These are phyloP conservation scores for Drosophila asahinai DNA, from an alignment of 1,140 invertebrate genomes.

Conservation along the genomic window DNA sequence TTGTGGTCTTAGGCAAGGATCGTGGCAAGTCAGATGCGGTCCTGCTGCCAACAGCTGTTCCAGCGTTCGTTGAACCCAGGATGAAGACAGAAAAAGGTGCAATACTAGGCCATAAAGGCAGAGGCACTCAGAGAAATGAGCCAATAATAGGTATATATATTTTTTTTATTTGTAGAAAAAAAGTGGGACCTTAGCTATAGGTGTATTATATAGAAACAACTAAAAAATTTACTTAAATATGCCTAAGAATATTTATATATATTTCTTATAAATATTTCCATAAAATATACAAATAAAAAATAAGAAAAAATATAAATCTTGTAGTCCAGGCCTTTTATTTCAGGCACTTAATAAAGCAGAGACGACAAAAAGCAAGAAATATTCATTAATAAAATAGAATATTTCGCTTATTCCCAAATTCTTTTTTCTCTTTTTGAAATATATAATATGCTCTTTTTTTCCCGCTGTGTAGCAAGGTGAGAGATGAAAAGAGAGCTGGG, in stretches of 20 bases:
- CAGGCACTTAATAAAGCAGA: neutral
- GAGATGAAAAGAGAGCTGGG: conserved; percentile 6
- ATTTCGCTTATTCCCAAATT: neutral
- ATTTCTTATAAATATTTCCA: neutral
- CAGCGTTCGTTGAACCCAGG: conserved; percentile 43
- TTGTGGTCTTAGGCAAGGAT: conserved; percentile 22
- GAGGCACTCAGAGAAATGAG: conserved; percentile 5
- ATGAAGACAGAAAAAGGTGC: conserved; percentile 6
- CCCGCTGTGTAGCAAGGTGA: neutral
- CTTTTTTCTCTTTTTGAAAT: neutral
- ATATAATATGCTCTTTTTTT: neutral
- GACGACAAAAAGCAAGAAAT: neutral
- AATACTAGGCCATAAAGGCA: neutral
- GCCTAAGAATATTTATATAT: too few relatives aligned
- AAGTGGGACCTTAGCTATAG: too few relatives aligned
- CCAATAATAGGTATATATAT: too few relatives aligned
- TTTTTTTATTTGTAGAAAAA: too few relatives aligned
- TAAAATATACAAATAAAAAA: too few relatives aligned
- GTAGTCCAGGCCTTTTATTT: too few relatives aligned
- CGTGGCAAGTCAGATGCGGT: conserved; percentile 24
- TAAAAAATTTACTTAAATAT: neutral
- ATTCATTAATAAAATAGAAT: neutral
- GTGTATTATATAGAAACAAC: neutral
- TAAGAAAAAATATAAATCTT: too few relatives aligned
- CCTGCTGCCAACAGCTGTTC: conserved; percentile 45